Base-by-base conservation (phyloP, 1,140 invertebrate genomes). In the Metopolophium dirhodum region DNA sequence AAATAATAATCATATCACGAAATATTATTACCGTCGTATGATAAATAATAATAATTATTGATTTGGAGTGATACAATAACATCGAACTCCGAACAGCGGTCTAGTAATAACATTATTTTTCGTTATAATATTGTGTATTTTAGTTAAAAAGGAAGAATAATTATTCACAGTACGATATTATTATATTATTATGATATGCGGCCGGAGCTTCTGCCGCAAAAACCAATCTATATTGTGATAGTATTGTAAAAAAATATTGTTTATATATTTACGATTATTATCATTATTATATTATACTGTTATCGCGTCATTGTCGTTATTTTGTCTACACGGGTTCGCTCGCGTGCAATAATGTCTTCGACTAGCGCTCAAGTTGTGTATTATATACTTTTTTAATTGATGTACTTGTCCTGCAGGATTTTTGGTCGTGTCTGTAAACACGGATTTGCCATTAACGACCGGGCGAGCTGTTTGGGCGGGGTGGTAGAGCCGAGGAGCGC, bases 371-470 rank as follows among this genome's bases (percentile, higher is more conserved):
- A 37, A 20, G 26, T 47, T 57, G 35, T 41, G 30, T 41, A 91
- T 22, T 11, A n/a, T 61, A 68, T 77, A 77, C 30, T n/a, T n/a
- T 68, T 91, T 91, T 91, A 91, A 91, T 91, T 35, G 90, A 82
- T 49, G 90, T 82, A 49, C 68, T 82, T 77, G 90, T 51, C 68
- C 47, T 61, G 89, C 89, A 90, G 82, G 35, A 54, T 86, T 93
- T 93, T 86, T 26, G 91, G 47, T 54, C 68, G 47, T 18, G 77
- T 35, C n/a, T 83, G 82, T 41, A 54, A 37, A 93, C 91, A 93
- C 91, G 91, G 77, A 93, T 86, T 93, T 30, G 91, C 91, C 91
- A 93, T 93, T 93, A 93, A 93, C 91, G 91, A 93, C 37, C 18
- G n/a, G 47, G 47, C 0, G 68, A 45, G n/a, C 87, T 37, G 35